A percentile compares a stretch with the other conserved stretches of the same genome.
Evolutionary conservation across 1,140 invertebrate species (phyloP).

Genomic region (Philopotamus ludificatus): DNA sequence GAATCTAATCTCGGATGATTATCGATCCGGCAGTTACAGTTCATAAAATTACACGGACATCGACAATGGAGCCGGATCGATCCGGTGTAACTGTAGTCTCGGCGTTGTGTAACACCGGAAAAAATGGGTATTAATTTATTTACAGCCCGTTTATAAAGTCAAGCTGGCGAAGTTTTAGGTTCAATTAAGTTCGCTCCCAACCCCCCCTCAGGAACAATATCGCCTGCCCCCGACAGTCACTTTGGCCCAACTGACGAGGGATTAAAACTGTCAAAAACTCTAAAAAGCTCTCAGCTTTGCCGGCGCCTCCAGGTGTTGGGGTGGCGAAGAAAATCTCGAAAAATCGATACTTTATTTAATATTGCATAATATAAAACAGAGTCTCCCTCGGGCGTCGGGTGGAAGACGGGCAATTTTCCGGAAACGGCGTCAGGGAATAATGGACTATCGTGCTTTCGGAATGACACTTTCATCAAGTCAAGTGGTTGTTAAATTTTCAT

Average conservation of each 20-base stretch:
- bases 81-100: slow-evolving; percentile 8
- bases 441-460: too few relatives aligned
- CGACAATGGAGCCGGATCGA: background rate
- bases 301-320: too few relatives aligned
- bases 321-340: too few relatives aligned
- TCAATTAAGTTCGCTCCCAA: slow-evolving; percentile 8
- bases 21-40: slow-evolving; percentile 5
- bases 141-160: slow-evolving; percentile 14
- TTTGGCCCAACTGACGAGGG: slow-evolving; percentile 12
- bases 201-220: slow-evolving; percentile 8
- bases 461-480: too few relatives aligned
- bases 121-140: slow-evolving; percentile 11
- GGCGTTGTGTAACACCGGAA: too few relatives aligned
- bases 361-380: too few relatives aligned
- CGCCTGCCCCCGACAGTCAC: background rate
- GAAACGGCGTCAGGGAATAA: too few relatives aligned
- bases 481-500: too few relatives aligned
- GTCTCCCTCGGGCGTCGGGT: too few relatives aligned
- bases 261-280: slow-evolving; percentile 27
- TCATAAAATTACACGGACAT: slow-evolving; percentile 4
- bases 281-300: slow-evolving; percentile 24
- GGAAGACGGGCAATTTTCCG: background rate
- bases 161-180: slow-evolving; percentile 22
- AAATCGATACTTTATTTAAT: too few relatives aligned
- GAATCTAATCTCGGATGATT: slow-evolving; percentile 21